Conservation (phyloP, 2,888 invertebrate species). For the Agrotis ipsilon region DNA sequence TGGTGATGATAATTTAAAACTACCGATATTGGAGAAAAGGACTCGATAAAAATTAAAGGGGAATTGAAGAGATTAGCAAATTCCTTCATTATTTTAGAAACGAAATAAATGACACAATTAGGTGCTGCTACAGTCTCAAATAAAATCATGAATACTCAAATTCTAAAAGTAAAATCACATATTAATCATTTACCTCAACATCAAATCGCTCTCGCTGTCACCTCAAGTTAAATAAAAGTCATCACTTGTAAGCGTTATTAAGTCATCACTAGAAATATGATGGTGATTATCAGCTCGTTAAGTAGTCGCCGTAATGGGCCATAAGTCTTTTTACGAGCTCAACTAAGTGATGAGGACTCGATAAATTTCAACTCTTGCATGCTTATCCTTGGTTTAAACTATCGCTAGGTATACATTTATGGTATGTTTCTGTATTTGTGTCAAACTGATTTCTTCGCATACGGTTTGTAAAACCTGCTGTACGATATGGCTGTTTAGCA, state of each 20-base stretch:
- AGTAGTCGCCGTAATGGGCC: neutral
- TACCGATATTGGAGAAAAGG: too few relatives aligned
- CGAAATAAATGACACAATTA: too few relatives aligned
- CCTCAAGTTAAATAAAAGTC: slow-evolving; percentile 9
- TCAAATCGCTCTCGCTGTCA: slow-evolving; percentile 2
- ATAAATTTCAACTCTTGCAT: slow-evolving; percentile 2
- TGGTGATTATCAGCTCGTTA: slow-evolving; percentile 23
- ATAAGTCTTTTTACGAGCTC: slow-evolving; percentile 33
- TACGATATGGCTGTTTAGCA: neutral
- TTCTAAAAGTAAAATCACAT: neutral
- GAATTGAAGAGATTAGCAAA: too few relatives aligned
- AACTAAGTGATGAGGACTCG: slow-evolving; percentile 14
- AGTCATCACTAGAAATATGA: slow-evolving; percentile 37
- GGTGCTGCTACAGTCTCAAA: neutral
- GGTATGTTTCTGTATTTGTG: neutral
- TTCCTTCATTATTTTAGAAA: too few relatives aligned
- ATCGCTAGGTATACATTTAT: neutral
- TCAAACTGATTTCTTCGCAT: neutral
- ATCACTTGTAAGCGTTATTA: slow-evolving; percentile 25
- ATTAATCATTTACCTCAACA: slow-evolving; percentile 1
- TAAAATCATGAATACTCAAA: neutral
- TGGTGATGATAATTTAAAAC: too few relatives aligned
- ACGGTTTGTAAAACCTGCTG: neutral
- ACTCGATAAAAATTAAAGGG: too few relatives aligned
- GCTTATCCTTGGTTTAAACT: slow-evolving; percentile 1